These are phyloP conservation scores for Aphelinus certus DNA, from an alignment of 1,140 invertebrate genomes.

Conservation along the genomic window DNA sequence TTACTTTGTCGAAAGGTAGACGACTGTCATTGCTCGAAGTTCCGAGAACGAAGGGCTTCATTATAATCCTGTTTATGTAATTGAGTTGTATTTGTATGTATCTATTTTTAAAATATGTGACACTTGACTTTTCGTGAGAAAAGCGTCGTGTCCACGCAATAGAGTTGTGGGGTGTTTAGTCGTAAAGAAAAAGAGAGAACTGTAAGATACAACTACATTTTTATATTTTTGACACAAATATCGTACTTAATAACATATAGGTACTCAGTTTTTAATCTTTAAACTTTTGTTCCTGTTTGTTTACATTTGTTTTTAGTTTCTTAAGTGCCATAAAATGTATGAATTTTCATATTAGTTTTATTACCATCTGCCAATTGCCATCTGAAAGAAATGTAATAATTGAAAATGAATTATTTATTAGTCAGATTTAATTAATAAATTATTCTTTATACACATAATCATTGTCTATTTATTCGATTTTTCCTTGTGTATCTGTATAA, in stretches of 20 bases:
- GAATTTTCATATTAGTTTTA: neutral
- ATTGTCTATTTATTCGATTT: neutral
- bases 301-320: slow-evolving; percentile 29
- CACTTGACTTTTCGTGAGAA: neutral
- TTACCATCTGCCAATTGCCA: no score
- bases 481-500: no score
- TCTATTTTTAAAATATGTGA: slow-evolving; percentile 11
- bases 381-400: no score
- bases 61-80: slow-evolving; percentile 25
- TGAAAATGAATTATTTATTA: no score
- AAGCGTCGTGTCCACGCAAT: neutral
- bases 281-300: slow-evolving; percentile 24
- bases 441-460: slow-evolving; percentile 22
- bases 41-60: slow-evolving; percentile 17
- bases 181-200: slow-evolving; percentile 22
- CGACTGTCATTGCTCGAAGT: neutral
- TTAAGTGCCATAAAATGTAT: slow-evolving; percentile 38
- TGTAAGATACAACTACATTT: slow-evolving; percentile 36
- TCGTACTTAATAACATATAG: slow-evolving; percentile 35
- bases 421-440: slow-evolving; percentile 1
- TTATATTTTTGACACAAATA: slow-evolving; percentile 38
- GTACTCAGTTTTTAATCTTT: slow-evolving; percentile 21
- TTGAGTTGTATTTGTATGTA: slow-evolving; percentile 16
- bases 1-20: neutral
- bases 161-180: neutral